Evolutionary conservation across 2,888 invertebrate species (phyloP), one percentile per base, ranked within the genome.

Genomic region (Leistus spinibarbis): DNA sequence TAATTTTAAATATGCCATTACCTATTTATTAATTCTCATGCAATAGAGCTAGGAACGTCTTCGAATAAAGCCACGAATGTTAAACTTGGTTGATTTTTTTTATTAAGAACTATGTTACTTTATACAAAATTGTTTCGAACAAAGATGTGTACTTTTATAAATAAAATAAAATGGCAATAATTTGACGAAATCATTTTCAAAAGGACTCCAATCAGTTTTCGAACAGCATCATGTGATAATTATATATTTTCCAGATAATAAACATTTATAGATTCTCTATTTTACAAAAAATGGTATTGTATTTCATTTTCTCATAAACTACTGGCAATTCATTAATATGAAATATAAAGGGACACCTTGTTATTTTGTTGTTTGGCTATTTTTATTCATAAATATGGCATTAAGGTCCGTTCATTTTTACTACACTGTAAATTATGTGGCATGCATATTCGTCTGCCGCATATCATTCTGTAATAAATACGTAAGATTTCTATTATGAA

Each of bases 171-270:
- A 73, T 73, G 73, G 73, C 73, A 73, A 73, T 73, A 73, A 73
- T 73, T 60, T 60, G 60, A 60, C 60, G 22, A 16, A 60, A 60
- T 60, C 17, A 19, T 60, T 73, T 73, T 53, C 60, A 73, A 16
- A 67, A 60, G 57, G 20, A 73, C 67, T 73, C 67, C 60, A 73
- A 67, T 73, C 73, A 67, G 65, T 67, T 72, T 64, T 73, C 62
- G 73, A 73, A 73, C 73, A 73, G 73, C 73, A 73, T 73, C 73
- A 73, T 73, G 73, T 73, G 73, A 73, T 73, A 73, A 67, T 72
- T 73, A 57, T 60, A 60, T 73, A 67, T 63, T 73, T 62, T 73
- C 73, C 73, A 73, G 67, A 73, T 73, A 64, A 64, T 24, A 23
- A 73, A 67, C 67, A 60, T 60, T 19, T 10, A 73, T 60, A 73